These are phyloP conservation scores for Anomalospiza imberbis DNA, from an alignment of 2,797 vertebrate species.

Conservation along the genomic window DNA sequence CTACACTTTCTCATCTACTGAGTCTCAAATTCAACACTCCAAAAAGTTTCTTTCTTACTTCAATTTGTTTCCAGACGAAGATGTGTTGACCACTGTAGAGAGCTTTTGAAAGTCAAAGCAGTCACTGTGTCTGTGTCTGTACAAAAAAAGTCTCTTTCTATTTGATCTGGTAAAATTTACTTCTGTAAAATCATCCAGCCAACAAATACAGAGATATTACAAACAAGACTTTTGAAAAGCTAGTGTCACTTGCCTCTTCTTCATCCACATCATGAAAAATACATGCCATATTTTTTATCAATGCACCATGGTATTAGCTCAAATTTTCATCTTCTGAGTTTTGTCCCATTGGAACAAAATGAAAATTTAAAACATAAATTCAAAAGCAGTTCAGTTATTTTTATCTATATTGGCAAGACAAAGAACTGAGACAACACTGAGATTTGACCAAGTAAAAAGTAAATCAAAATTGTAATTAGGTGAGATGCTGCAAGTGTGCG, in stretches of 20 bases:
- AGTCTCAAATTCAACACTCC: background rate
- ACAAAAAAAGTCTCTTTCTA: background rate
- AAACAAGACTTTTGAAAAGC: background rate
- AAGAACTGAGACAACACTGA: background rate
- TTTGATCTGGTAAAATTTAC: background rate
- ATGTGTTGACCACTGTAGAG: background rate
- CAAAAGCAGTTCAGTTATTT: background rate
- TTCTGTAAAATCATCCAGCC: background rate
- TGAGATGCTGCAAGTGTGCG: background rate
- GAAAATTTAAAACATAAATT: background rate
- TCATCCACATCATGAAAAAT: background rate
- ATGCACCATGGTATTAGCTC: background rate
- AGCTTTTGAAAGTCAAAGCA: background rate
- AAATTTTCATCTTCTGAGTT: background rate
- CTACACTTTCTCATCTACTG: background rate
- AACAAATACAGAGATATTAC: background rate
- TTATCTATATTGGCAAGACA: background rate
- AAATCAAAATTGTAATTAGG: background rate
- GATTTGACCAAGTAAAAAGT: background rate
- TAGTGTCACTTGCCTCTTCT: background rate
- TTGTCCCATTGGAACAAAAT: background rate
- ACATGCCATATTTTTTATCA: background rate
- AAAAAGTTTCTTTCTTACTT: background rate
- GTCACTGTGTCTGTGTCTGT: background rate
- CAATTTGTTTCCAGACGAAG: background rate